Evolutionary conservation across 2,797 vertebrate genomes (phyloP).

Genomic region (Hoplostethus mediterraneus): DNA sequence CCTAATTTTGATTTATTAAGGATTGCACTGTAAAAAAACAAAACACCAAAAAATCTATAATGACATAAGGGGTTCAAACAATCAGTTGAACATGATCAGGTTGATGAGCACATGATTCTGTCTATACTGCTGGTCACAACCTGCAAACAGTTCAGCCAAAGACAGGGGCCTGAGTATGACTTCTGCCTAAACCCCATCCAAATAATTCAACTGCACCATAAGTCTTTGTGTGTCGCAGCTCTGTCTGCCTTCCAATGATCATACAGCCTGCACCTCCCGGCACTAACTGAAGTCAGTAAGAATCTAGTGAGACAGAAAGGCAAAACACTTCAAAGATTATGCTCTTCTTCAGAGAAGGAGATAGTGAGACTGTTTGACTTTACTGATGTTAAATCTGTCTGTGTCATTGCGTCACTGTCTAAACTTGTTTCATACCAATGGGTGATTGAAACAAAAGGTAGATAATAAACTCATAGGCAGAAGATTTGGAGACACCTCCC

Average conservation of each 20-base stretch:
- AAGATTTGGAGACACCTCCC: no score
- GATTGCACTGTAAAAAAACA: no score
- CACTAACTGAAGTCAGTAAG: conserved; percentile 63
- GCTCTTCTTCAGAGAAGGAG: conserved; percentile 43
- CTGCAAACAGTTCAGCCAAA: conserved; percentile 15
- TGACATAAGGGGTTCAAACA: no score
- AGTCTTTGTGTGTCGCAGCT: conserved; percentile 23
- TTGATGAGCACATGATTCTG: conserved; percentile 3
- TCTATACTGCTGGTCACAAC: conserved; percentile 29
- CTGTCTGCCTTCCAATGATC: conserved; percentile 47
- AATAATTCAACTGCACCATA: conserved; percentile 23
- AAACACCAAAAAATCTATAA: no score
- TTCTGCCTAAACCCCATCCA: conserved; percentile 27
- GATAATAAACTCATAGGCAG: no score
- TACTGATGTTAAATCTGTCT: conserved; percentile 67
- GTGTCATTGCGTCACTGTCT: conserved; percentile 64
- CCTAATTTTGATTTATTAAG: no score
- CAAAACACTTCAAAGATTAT: conserved; percentile 20
- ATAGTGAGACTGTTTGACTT: conserved; percentile 46
- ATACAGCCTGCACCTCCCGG: conserved; percentile 47
- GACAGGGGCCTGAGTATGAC: conserved; percentile 17
- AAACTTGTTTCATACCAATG: no score
- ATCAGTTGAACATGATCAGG: no score
- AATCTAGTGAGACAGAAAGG: conserved; percentile 53
- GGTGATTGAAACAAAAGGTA: no score